These are phyloP conservation scores for Patagioenas fasciata DNA, from an alignment of 2,113 vertebrate genomes.

Conservation along the genomic window DNA sequence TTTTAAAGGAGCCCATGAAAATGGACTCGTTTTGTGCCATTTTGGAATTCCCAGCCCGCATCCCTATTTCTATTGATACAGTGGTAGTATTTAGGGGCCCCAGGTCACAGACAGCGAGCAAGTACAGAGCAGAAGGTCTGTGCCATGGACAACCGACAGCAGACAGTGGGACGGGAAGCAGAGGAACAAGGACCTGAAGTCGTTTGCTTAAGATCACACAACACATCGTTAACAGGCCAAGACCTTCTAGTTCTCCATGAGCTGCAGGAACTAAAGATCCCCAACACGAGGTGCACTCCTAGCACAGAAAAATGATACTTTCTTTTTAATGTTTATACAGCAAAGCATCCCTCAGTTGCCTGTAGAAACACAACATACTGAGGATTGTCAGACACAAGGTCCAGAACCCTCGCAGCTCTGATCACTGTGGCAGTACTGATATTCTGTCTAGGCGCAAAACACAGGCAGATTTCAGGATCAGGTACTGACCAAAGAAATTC, in stretches of 20 bases:
- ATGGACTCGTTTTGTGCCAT: neutral
- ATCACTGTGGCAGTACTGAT: neutral
- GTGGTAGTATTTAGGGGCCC: neutral
- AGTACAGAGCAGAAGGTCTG: neutral
- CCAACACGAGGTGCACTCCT: neutral
- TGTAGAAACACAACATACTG: neutral
- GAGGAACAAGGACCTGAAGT: neutral
- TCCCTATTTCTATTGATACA: neutral
- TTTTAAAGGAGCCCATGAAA: neutral
- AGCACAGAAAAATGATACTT: neutral
- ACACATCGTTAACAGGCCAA: neutral
- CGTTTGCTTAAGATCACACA: conserved; percentile 14
- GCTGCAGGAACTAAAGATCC: neutral
- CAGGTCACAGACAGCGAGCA: neutral
- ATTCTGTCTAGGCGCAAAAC: neutral
- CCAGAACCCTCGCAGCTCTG: neutral
- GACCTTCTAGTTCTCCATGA: neutral
- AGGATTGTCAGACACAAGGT: neutral
- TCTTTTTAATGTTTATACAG: neutral
- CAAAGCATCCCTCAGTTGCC: neutral
- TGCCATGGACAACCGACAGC: neutral
- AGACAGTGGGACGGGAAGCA: neutral
- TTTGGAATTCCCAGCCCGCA: neutral
- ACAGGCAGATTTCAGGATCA: neutral
- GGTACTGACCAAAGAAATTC: neutral